A percentile compares a stretch with the other conserved stretches of the same genome.
Conservation (phyloP, 1,140 invertebrate genomes). For the Akabosia matsudoensis region DNA sequence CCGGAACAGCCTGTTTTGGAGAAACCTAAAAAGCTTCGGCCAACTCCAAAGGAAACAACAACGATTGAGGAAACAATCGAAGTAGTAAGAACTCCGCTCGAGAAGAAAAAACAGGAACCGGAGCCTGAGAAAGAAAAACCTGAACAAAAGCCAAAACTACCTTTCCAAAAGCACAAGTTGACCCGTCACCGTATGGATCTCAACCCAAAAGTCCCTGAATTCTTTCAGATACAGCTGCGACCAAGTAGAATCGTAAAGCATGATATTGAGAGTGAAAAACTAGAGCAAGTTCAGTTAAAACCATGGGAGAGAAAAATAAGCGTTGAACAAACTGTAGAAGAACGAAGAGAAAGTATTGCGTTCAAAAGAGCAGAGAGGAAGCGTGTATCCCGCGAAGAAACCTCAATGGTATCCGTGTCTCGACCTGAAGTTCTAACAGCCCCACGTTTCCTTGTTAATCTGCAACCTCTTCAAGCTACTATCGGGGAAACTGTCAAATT, state of each 20-base stretch:
- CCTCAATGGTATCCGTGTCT: no score
- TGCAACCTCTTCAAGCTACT: neutral
- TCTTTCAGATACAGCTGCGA: conserved; percentile 30
- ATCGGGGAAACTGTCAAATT: conserved; percentile 8
- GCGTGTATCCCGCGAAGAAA: neutral
- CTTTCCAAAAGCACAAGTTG: neutral
- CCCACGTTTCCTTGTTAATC: neutral
- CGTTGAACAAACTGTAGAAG: neutral
- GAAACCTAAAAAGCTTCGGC: conserved; percentile 2
- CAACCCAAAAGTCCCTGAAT: conserved; percentile 32
- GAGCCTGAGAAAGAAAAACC: conserved; percentile 27
- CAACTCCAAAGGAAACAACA: conserved; percentile 32
- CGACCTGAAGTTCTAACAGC: neutral
- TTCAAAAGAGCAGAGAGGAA: neutral
- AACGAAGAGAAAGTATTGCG: neutral
- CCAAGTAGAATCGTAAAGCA: neutral
- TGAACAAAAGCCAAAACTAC: neutral
- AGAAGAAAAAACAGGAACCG: conserved; percentile 37
- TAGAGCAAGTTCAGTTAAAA: conserved; percentile 26
- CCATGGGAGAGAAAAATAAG: neutral
- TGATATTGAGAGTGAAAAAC: neutral
- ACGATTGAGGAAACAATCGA: no score
- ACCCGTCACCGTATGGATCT: neutral
- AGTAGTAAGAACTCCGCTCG: no score
- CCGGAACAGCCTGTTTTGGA: neutral